A percentile compares a stretch with the other conserved stretches of the same genome.
phyloP scores from a whole-genome alignment of 2,797 vertebrate species.

The Pangasius djambal region DNA sequence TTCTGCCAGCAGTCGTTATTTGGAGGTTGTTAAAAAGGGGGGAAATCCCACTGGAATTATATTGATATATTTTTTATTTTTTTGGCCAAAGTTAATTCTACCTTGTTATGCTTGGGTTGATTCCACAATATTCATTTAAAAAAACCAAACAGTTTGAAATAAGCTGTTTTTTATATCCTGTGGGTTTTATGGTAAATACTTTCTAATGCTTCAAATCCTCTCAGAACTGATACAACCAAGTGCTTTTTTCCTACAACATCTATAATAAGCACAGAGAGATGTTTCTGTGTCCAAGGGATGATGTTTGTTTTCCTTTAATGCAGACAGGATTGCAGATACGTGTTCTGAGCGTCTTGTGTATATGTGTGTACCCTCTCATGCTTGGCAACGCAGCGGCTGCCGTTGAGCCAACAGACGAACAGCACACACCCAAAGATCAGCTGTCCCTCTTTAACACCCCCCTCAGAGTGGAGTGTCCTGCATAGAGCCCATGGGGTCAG shows the following conservation, averaged over 20 bases:
- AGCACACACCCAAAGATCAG: constrained; percentile 71
- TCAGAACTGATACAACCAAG: constrained; percentile 36
- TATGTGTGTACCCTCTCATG: constrained; percentile 66
- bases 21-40: neutral
- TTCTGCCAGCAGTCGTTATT: neutral
- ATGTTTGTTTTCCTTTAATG: constrained; percentile 61
- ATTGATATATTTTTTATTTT: constrained; percentile 56
- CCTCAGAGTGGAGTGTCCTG: constrained; percentile 30
- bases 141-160: neutral
- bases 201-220: constrained; percentile 36
- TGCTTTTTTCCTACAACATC: constrained; percentile 26
- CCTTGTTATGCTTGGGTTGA: constrained; percentile 11
- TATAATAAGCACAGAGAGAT: constrained; percentile 44
- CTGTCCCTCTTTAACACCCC: constrained; percentile 71
- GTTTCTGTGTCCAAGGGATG: constrained; percentile 42
- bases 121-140: constrained; percentile 12
- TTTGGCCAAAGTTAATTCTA: constrained; percentile 23
- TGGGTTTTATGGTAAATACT: constrained; percentile 26
- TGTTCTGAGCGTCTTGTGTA: constrained; percentile 64
- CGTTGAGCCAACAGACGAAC: constrained; percentile 63
- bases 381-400: constrained; percentile 74
- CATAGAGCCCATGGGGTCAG: constrained; percentile 9
- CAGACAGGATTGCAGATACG: constrained; percentile 63
- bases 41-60: constrained; percentile 38
- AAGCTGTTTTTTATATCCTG: constrained; percentile 34